These are phyloP conservation scores for Masticophis lateralis DNA, from an alignment of 2,797 vertebrate genomes.

Conservation along the genomic window DNA sequence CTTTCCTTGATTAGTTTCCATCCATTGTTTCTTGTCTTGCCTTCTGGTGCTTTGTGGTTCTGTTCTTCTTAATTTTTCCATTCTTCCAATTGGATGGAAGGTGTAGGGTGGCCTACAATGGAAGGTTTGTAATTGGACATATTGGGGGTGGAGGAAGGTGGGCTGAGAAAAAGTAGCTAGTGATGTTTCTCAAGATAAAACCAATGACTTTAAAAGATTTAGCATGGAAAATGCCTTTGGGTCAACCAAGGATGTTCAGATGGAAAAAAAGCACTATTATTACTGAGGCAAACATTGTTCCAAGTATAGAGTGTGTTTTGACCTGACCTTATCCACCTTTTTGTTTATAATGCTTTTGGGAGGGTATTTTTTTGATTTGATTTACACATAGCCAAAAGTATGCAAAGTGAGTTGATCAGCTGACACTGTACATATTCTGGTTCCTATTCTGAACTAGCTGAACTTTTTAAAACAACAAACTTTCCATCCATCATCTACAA, in stretches of 20 bases:
- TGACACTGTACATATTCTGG: background rate
- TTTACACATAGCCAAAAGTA: background rate
- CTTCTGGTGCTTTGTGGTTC: no score
- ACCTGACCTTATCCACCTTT: background rate
- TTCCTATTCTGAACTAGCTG: background rate
- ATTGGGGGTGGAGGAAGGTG: constrained; percentile 17
- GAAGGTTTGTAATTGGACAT: background rate
- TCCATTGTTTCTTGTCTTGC: no score
- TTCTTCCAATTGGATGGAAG: no score
- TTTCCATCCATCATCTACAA: background rate
- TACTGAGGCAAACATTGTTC: background rate
- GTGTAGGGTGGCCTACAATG: background rate
- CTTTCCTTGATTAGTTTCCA: no score
- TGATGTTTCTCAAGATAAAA: constrained; percentile 58
- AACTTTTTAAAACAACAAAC: background rate
- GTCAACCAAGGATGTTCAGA: constrained; percentile 55
- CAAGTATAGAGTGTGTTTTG: background rate
- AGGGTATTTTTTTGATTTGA: background rate
- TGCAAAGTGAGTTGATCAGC: background rate
- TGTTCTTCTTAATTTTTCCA: no score
- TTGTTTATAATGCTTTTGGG: background rate
- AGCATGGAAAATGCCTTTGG: constrained; percentile 67
- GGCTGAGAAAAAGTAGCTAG: background rate
- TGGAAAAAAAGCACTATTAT: constrained; percentile 38
- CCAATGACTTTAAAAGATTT: constrained; percentile 55